These are phyloP conservation scores for Ostrea denselamellosa DNA, from an alignment of 1,140 invertebrate genomes.

Conservation along the genomic window DNA sequence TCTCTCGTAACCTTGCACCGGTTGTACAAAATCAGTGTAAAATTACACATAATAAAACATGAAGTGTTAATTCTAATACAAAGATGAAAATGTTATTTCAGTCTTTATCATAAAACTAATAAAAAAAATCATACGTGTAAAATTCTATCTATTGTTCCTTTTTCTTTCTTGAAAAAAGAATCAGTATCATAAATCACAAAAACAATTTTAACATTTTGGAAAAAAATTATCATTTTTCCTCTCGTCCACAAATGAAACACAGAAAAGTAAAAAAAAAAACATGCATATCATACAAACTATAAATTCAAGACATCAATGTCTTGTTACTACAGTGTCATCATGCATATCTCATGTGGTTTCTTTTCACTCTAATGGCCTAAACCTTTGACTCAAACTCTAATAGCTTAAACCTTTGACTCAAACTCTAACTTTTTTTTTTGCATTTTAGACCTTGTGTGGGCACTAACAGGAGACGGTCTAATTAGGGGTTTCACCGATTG, in stretches of 20 bases:
- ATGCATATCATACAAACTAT: slow-evolving; percentile 2
- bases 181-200: background rate
- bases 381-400: background rate
- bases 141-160: background rate
- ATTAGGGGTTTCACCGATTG: background rate
- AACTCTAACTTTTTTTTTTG: background rate
- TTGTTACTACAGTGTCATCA: background rate
- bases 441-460: background rate
- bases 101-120: background rate
- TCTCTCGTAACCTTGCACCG: background rate
- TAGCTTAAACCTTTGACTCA: background rate
- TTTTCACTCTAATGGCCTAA: background rate
- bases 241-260: background rate
- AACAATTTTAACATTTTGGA: too few relatives aligned
- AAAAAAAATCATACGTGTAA: background rate
- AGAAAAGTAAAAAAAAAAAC: background rate
- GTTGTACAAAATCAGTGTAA: background rate
- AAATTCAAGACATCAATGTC: background rate
- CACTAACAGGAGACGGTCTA: background rate
- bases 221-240: background rate
- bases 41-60: background rate
- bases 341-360: background rate
- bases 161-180: background rate
- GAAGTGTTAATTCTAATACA: background rate
- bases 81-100: background rate